Conservation (phyloP, 2,888 invertebrate genomes). For the Pachymerium ferrugineum region DNA sequence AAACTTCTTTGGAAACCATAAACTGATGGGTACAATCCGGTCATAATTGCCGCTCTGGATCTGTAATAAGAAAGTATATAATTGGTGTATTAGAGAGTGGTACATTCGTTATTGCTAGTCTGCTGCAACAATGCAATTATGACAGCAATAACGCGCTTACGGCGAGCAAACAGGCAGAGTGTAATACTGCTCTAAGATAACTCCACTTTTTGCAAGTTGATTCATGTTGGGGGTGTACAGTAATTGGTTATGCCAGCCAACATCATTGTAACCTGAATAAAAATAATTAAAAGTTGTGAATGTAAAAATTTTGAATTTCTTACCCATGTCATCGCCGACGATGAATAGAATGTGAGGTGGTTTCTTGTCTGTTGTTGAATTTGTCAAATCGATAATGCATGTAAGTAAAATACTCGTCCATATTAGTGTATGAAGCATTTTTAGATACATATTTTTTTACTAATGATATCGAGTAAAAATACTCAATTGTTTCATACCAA, state of each 20-base stretch:
- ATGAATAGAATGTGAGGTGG: neutral
- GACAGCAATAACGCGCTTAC: neutral
- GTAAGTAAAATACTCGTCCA: no score
- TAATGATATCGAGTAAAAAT: no score
- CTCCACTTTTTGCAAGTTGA: neutral
- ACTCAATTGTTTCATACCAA: no score
- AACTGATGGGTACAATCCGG: no score
- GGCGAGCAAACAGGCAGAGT: neutral
- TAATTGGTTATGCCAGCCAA: neutral
- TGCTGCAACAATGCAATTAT: neutral
- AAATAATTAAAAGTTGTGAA: neutral
- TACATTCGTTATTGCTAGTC: no score
- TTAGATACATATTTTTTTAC: no score
- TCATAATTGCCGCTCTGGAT: no score
- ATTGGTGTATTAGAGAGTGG: no score
- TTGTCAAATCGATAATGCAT: no score
- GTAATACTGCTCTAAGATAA: neutral
- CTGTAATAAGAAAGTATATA: no score
- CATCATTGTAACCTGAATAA: slow-evolving; percentile 14
- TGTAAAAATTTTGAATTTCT: neutral
- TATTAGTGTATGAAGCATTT: no score
- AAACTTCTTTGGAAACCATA: neutral
- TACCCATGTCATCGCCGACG: slow-evolving; percentile 15
- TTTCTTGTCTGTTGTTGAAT: no score
- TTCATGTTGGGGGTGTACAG: neutral